Percentiles rank a stretch among this genome's conserved stretches.
Conservation (phyloP, 2,113 vertebrate species). For the Canis aureus region DNA sequence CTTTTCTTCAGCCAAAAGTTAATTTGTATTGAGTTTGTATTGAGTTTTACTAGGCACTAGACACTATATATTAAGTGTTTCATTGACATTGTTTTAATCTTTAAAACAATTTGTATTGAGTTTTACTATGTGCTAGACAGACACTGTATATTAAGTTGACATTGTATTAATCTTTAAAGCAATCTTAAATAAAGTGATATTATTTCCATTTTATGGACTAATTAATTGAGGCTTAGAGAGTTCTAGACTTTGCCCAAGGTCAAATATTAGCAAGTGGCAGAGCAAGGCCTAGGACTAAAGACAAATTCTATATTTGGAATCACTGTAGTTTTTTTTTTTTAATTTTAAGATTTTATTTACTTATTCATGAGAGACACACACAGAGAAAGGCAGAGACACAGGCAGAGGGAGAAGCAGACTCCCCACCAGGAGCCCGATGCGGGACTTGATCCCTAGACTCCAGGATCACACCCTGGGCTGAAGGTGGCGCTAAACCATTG, state of each 20-base stretch:
- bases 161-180: slow-evolving; percentile 48
- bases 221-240: slow-evolving; percentile 1
- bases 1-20: not conserved
- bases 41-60: not conserved
- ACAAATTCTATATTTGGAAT: not conserved
- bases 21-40: not conserved
- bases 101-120: not conserved
- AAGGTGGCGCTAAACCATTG: too few species aligned
- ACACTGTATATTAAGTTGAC: not conserved
- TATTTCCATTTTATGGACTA: not conserved
- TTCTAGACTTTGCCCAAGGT: not conserved
- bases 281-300: not conserved
- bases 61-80: not conserved
- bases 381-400: too few species aligned
- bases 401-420: too few species aligned
- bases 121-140: not conserved
- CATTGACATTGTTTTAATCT: slow-evolving; percentile 16
- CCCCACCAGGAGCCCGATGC: too few species aligned
- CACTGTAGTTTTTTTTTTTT: not conserved
- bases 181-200: not conserved
- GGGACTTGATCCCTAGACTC: too few species aligned
- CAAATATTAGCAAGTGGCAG: not conserved
- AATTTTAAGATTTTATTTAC: too few species aligned
- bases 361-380: too few species aligned
- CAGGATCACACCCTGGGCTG: too few species aligned